Conservation (phyloP, 2,888 invertebrate genomes). For the Philereme transversata region DNA sequence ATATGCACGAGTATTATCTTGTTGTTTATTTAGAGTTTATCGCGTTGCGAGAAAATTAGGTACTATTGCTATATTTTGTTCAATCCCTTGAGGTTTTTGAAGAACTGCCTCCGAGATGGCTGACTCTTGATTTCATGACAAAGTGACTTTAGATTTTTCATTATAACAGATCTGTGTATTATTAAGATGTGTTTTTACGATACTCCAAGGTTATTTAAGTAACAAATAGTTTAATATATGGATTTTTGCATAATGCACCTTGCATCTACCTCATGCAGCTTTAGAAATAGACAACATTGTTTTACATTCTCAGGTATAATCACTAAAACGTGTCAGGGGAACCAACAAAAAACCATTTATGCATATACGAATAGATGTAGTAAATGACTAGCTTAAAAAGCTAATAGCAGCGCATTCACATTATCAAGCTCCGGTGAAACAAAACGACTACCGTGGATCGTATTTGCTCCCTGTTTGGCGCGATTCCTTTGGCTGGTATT, state of each 20-base stretch:
- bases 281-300: no score
- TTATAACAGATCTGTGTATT: no score
- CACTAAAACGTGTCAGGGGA: no score
- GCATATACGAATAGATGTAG: neutral
- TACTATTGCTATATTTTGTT: conserved; percentile 28
- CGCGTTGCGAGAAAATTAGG: conserved; percentile 34
- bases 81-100: conserved; percentile 32
- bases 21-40: conserved; percentile 39
- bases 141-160: conserved; percentile 7
- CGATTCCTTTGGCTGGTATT: conserved; percentile 50
- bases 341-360: no score
- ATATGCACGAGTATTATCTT: conserved; percentile 54
- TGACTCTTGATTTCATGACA: conserved; percentile 25
- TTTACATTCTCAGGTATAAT: no score
- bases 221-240: no score
- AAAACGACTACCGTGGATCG: conserved; percentile 42
- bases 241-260: no score
- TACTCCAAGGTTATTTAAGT: no score
- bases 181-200: no score
- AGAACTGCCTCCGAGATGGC: conserved; percentile 23
- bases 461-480: conserved; percentile 46
- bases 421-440: conserved; percentile 33
- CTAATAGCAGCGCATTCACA: neutral
- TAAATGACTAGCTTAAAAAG: neutral
- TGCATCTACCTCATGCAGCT: no score